Base-by-base conservation (phyloP, 2,888 invertebrate genomes). In the Hydrotaea cyrtoneurina region DNA sequence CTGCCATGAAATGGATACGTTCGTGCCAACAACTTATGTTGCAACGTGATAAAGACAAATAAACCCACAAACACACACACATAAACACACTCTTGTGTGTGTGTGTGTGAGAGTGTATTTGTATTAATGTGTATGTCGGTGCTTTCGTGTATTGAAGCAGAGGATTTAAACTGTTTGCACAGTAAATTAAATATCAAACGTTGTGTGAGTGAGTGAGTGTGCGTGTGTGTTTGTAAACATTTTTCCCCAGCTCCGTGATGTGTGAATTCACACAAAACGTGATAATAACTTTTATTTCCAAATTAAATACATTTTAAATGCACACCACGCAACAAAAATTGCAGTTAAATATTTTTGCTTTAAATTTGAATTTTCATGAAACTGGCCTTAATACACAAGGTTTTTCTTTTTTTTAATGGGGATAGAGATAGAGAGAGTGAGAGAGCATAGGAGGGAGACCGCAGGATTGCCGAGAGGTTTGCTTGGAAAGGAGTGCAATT, bases 101-200 rank as follows among this genome's bases (percentile, higher is more conserved):
- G 2, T 39, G 36, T 64, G 36, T 31, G 2, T 66, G 31, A 2
- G 2, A 31, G 31, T 4, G 31, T 31, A 31, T 31, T 31, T 31
- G 31, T n/a, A n/a, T n/a, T n/a, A n/a, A n/a, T n/a, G n/a, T n/a
- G n/a, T n/a, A n/a, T n/a, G n/a, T n/a, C n/a, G n/a, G n/a, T n/a
- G n/a, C n/a, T n/a, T n/a, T n/a, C n/a, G 26, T 1, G 4, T 39
- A 66, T 43, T 21, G 19, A 39, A 19, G 21, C 0, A 66, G 43
- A 69, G 23, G 11, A 69, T 69, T 69, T 69, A 69, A 69, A 46
- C 43, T 69, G 13, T 69, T 69, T 69, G 69, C 43, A 23, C 13
- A 46, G 46, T 2, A 69, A 69, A 46, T 69, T 69, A 69, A 69
- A 43, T 69, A 69, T 66, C 19, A 66, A 66, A 66, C 46, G 43